A percentile compares a stretch with the other conserved stretches of the same genome.
These are phyloP conservation scores for Hippopotamus amphibius DNA, from an alignment of 2,113 vertebrate genomes.

Conservation along the genomic window DNA sequence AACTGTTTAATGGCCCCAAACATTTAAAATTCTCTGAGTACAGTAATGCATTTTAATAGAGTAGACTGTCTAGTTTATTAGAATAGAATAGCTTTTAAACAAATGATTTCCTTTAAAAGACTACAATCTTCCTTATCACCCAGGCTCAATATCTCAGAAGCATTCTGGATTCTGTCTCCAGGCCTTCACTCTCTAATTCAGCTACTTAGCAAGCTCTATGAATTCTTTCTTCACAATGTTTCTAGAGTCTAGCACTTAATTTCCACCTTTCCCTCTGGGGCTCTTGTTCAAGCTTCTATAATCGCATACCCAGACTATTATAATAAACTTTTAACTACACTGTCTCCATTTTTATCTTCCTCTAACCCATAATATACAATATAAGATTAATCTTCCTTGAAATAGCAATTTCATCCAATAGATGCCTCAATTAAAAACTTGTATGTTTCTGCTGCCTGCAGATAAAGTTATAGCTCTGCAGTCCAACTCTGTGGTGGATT, in stretches of 20 bases:
- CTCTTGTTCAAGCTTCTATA: not conserved
- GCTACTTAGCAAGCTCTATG: not conserved
- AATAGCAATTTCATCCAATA: not conserved
- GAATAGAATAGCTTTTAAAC: not conserved
- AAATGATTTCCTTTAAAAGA: not conserved
- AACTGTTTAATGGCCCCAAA: not conserved
- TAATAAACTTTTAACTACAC: not conserved
- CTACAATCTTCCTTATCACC: not conserved
- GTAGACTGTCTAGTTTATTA: not conserved
- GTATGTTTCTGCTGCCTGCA: not conserved
- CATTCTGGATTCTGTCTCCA: not conserved
- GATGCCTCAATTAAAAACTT: not conserved
- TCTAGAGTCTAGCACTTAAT: not conserved
- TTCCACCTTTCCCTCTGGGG: not conserved
- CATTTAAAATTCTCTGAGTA: not conserved
- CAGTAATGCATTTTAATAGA: not conserved
- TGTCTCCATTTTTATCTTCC: not conserved
- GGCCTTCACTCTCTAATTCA: not conserved
- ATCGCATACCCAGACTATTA: not conserved
- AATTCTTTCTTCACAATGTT: not conserved
- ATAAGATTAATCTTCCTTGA: not conserved
- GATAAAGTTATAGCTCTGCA: not conserved
- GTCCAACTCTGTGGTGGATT: not conserved
- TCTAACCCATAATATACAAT: not conserved
- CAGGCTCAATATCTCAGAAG: not conserved